Evolutionary conservation across 1,140 invertebrate species (phyloP).

Genomic region (Drosophila mauritiana): DNA sequence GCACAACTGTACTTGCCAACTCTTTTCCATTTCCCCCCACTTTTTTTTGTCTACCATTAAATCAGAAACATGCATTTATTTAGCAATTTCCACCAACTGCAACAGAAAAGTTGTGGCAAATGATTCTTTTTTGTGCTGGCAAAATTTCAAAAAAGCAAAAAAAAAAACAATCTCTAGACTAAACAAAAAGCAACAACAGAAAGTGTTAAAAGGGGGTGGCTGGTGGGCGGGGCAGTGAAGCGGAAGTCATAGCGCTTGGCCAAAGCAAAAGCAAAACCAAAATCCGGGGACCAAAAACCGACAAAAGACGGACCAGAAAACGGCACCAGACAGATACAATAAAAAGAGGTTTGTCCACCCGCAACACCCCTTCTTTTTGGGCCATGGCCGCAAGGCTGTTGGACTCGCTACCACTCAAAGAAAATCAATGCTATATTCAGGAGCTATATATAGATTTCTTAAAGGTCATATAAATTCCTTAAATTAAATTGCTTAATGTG

Average conservation of each 20-base stretch:
- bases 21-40: slow-evolving; percentile 3
- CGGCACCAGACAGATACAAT: slow-evolving; percentile 67
- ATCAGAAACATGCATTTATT: slow-evolving; percentile 83
- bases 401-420: slow-evolving; percentile 23
- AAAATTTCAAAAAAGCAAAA: slow-evolving; percentile 69
- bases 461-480: neutral
- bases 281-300: slow-evolving; percentile 47
- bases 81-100: slow-evolving; percentile 70
- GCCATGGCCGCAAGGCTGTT: slow-evolving; percentile 56
- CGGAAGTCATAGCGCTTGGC: slow-evolving; percentile 68
- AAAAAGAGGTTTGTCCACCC: slow-evolving; percentile 46
- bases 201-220: slow-evolving; percentile 46
- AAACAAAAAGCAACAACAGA: slow-evolving; percentile 53
- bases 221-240: slow-evolving; percentile 6
- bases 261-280: slow-evolving; percentile 41
- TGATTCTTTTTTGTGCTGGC: slow-evolving; percentile 48
- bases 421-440: slow-evolving; percentile 1
- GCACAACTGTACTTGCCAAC: slow-evolving; percentile 48
- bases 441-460: neutral
- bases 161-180: slow-evolving; percentile 26
- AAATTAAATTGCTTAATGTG: neutral
- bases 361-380: slow-evolving; percentile 12
- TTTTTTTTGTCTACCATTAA: slow-evolving; percentile 46
- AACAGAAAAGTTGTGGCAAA: slow-evolving; percentile 47
- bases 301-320: slow-evolving; percentile 35